These are phyloP conservation scores for Potamarius usumacintae DNA, from an alignment of 2,113 vertebrate genomes.

Conservation along the genomic window DNA sequence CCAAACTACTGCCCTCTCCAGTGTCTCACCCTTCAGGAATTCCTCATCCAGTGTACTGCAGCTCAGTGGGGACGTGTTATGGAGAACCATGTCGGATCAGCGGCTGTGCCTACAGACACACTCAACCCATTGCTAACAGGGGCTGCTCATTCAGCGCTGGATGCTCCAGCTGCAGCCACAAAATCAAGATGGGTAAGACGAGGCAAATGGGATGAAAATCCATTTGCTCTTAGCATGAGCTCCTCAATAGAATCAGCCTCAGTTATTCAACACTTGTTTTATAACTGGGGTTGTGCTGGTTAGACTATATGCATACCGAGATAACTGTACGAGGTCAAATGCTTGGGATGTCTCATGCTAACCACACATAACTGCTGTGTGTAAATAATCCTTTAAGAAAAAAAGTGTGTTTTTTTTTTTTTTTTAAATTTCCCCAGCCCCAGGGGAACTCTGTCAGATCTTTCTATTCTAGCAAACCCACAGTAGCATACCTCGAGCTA, in stretches of 20 bases:
- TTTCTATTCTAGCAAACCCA: neutral
- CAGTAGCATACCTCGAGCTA: neutral
- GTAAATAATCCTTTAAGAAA: neutral
- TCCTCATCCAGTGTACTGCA: constrained; percentile 86
- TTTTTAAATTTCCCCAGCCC: too few relatives aligned
- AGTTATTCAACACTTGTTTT: neutral
- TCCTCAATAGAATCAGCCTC: constrained; percentile 4
- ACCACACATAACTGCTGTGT: neutral
- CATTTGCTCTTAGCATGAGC: constrained; percentile 1
- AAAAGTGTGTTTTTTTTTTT: too few relatives aligned
- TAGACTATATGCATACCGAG: neutral
- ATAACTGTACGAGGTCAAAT: neutral
- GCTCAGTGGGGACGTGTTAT: constrained; percentile 79
- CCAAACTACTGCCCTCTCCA: constrained; percentile 79
- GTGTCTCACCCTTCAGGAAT: constrained; percentile 79
- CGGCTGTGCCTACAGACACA: constrained; percentile 80
- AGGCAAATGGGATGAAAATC: constrained; percentile 19
- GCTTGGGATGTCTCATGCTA: neutral
- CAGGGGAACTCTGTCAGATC: too few relatives aligned
- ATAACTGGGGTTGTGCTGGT: neutral
- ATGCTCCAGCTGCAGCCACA: constrained; percentile 79
- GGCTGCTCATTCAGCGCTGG: constrained; percentile 74
- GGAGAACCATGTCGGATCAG: constrained; percentile 79
- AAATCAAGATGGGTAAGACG: constrained; percentile 86
- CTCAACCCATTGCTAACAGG: constrained; percentile 79